Percentiles rank a stretch among this genome's conserved stretches.
These are phyloP conservation scores for Holothuria glaberrima DNA, from an alignment of 35 echinoderm and acorn worm genomes.

Conservation along the genomic window DNA sequence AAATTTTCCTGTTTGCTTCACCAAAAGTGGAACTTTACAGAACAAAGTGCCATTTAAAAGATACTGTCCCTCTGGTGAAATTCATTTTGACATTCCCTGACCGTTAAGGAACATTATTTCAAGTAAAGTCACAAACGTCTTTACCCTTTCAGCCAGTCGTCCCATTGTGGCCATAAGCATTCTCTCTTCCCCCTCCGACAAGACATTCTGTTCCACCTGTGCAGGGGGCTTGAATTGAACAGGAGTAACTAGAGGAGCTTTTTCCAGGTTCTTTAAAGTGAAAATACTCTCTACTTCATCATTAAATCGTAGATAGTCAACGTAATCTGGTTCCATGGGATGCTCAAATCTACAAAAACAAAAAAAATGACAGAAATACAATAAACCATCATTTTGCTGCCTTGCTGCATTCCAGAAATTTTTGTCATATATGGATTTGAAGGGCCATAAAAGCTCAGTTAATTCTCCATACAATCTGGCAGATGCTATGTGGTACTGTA, in stretches of 20 bases:
- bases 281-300: constrained; percentile 96
- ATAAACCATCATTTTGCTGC: neutral
- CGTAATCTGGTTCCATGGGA: constrained; percentile 75
- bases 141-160: constrained; percentile 87
- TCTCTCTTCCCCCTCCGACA: constrained; percentile 61
- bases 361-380: neutral
- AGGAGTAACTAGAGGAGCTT: constrained; percentile 82
- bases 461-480: too few relatives aligned
- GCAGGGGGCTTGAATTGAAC: constrained; percentile 81
- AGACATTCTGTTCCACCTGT: constrained; percentile 87
- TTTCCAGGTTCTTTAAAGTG: constrained; percentile 96
- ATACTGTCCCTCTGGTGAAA: too few relatives aligned
- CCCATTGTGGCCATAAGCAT: constrained; percentile 69
- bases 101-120: too few relatives aligned
- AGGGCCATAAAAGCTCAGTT: too few relatives aligned
- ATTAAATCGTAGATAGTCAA: constrained; percentile 78
- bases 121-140: neutral
- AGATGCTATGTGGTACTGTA: too few relatives aligned
- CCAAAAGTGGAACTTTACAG: too few relatives aligned
- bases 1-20: too few relatives aligned
- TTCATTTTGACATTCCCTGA: too few relatives aligned
- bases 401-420: too few relatives aligned
- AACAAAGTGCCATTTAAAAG: too few relatives aligned
- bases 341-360: constrained; percentile 62
- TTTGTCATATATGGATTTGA: too few relatives aligned